Evolutionary conservation across 2,888 invertebrate species (phyloP).

Genomic region (Acronicta psi): DNA sequence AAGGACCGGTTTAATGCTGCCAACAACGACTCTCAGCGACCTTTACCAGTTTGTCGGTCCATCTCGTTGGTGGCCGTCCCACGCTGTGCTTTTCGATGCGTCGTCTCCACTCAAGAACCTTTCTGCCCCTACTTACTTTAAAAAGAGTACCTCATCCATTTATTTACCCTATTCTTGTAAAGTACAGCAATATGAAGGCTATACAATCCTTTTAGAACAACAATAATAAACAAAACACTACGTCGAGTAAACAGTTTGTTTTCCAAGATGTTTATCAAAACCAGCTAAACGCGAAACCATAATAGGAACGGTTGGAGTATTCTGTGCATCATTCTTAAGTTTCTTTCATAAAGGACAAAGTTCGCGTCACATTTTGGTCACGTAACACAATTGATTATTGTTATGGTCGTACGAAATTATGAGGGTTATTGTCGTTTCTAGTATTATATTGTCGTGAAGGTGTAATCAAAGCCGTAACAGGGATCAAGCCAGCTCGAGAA

Average conservation of each 20-base stretch:
- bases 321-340: background rate
- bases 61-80: too few relatives aligned
- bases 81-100: too few relatives aligned
- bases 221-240: conserved; percentile 2
- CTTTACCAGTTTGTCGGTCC: too few relatives aligned
- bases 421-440: conserved; percentile 7
- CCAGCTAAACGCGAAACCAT: conserved; percentile 4
- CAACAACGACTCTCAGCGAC: too few relatives aligned
- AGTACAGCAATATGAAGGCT: too few relatives aligned
- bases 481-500: background rate
- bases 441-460: background rate
- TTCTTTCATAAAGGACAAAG: conserved; percentile 16
- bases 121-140: too few relatives aligned
- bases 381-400: conserved; percentile 23
- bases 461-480: background rate
- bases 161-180: too few relatives aligned
- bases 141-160: too few relatives aligned
- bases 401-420: conserved; percentile 9
- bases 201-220: background rate
- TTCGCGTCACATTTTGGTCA: conserved; percentile 14
- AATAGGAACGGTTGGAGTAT: conserved; percentile 6
- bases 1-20: too few relatives aligned
- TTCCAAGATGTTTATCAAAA: conserved; percentile 8
- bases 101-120: too few relatives aligned
- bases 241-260: background rate